These are phyloP conservation scores for Malaclemys terrapin DNA, from an alignment of 2,113 vertebrate genomes.

Conservation along the genomic window DNA sequence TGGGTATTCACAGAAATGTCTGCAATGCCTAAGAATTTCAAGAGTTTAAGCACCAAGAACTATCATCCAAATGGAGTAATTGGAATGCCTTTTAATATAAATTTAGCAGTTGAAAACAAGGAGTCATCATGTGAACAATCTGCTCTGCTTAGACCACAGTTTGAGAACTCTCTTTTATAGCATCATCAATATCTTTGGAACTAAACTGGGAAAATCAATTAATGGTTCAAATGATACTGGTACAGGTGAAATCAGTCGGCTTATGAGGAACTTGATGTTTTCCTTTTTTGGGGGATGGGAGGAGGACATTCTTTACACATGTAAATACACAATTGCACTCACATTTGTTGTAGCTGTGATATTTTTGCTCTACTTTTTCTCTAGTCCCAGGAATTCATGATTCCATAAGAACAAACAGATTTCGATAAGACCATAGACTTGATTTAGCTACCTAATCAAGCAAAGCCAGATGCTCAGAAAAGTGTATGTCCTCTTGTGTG, in stretches of 20 bases:
- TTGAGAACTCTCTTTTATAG: background rate
- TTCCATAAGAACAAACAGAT: background rate
- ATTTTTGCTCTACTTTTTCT: background rate
- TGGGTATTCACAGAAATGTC: background rate
- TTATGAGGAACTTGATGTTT: background rate
- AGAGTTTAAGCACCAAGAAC: background rate
- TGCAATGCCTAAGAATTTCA: background rate
- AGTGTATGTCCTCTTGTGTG: background rate
- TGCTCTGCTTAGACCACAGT: background rate
- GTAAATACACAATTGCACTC: rapidly evolving
- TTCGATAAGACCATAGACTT: background rate
- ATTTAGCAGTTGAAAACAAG: background rate
- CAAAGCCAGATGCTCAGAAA: slow-evolving; percentile 1
- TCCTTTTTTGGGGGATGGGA: background rate
- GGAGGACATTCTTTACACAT: background rate
- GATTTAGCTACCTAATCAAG: background rate
- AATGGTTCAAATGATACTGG: background rate
- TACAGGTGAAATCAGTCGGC: no score
- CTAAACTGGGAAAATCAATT: background rate
- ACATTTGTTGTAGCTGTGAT: background rate
- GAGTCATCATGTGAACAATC: background rate
- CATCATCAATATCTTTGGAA: background rate
- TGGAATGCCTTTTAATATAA: background rate
- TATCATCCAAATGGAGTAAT: background rate
- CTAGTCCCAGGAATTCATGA: background rate